A percentile compares a stretch with the other conserved stretches of the same genome.
These are phyloP conservation scores for Anguilla obscura DNA, from an alignment of 2,797 vertebrate genomes.

Conservation along the genomic window DNA sequence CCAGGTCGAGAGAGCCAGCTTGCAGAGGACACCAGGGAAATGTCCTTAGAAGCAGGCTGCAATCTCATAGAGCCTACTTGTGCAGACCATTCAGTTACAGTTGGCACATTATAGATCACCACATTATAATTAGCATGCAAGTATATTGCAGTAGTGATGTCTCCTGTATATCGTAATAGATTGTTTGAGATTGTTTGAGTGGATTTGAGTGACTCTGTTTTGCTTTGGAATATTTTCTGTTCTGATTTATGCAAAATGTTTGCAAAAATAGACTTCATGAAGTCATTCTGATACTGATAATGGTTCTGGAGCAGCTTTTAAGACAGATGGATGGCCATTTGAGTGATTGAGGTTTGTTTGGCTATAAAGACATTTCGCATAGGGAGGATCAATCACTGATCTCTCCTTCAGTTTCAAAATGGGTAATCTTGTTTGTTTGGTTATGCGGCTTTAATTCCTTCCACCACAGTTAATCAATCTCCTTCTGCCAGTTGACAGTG, in stretches of 20 bases:
- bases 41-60: not conserved
- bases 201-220: not conserved
- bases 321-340: not conserved
- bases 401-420: slow-evolving; percentile 15
- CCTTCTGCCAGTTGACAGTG: not conserved
- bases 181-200: not conserved
- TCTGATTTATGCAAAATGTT: not conserved
- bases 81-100: not conserved
- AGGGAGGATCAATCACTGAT: slow-evolving; percentile 24
- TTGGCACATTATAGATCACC: not conserved
- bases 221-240: not conserved
- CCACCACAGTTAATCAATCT: not conserved
- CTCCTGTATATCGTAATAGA: not conserved
- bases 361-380: not conserved
- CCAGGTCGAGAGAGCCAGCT: not conserved
- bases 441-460: slow-evolving; percentile 14
- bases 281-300: not conserved
- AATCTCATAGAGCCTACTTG: not conserved
- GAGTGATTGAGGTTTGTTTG: slow-evolving; percentile 3
- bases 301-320: not conserved
- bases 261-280: not conserved
- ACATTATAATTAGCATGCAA: not conserved
- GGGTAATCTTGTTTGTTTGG: slow-evolving; percentile 18
- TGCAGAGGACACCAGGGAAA: not conserved
- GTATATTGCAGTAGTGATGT: not conserved